Percentiles rank a stretch among this genome's conserved stretches.
Evolutionary conservation across 2,888 invertebrate genomes (phyloP).

Genomic region (Candidula unifasciata): DNA sequence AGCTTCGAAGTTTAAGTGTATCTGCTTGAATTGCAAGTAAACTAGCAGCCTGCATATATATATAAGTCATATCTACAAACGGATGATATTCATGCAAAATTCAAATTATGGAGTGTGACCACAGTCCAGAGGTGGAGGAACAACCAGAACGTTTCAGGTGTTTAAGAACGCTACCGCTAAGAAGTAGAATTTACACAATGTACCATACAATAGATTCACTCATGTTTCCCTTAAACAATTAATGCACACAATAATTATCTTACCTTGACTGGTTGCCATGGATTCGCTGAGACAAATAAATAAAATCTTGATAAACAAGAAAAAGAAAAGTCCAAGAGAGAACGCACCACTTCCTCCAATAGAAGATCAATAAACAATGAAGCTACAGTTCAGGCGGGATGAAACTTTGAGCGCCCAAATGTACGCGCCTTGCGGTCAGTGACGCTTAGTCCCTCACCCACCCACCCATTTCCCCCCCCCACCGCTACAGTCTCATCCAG

Average conservation of each 20-base stretch:
- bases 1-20: too few relatives aligned
- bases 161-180: too few relatives aligned
- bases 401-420: not conserved
- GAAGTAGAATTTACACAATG: not conserved
- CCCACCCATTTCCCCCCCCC: not conserved
- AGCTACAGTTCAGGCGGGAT: not conserved
- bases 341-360: not conserved
- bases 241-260: not conserved
- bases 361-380: conserved; percentile 20
- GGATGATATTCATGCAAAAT: too few relatives aligned
- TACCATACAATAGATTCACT: too few relatives aligned
- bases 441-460: not conserved
- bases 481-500: not conserved
- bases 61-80: too few relatives aligned
- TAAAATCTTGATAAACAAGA: not conserved
- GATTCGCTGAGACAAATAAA: not conserved
- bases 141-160: too few relatives aligned
- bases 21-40: too few relatives aligned
- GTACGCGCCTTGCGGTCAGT: not conserved
- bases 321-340: not conserved
- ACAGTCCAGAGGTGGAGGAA: too few relatives aligned
- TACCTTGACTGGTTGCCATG: not conserved
- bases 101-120: too few relatives aligned
- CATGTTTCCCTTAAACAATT: too few relatives aligned
- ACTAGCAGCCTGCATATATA: too few relatives aligned